These are phyloP conservation scores for Dendrocopos noguchii DNA, from an alignment of 2,113 vertebrate genomes.

Conservation along the genomic window DNA sequence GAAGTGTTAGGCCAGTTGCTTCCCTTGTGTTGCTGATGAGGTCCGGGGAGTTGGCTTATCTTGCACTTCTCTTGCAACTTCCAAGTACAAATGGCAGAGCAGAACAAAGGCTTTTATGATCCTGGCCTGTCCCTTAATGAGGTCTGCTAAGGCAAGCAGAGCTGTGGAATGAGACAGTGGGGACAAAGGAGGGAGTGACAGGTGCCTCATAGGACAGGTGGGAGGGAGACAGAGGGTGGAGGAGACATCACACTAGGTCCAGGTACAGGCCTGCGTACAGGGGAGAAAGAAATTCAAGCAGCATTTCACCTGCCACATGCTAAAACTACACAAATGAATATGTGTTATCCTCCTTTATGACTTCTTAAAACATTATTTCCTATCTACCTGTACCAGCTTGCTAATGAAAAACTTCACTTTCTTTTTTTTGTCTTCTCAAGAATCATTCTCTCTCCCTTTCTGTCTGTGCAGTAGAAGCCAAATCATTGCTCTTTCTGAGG, in stretches of 20 bases:
- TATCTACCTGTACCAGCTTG: not conserved
- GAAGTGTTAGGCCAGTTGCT: not conserved
- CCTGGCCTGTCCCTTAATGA: not conserved
- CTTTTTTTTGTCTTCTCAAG: not conserved
- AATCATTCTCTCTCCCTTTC: not conserved
- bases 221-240: accelerated
- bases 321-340: not conserved
- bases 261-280: accelerated
- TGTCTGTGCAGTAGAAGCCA: not conserved
- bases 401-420: not conserved
- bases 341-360: accelerated
- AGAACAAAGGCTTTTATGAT: not conserved
- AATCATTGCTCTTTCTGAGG: not conserved
- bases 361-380: not conserved
- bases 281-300: not conserved
- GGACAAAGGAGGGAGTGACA: not conserved
- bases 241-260: not conserved
- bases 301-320: not conserved
- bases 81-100: not conserved
- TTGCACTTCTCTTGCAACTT: not conserved
- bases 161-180: not conserved
- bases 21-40: not conserved
- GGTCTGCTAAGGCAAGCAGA: not conserved
- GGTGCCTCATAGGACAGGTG: accelerated
- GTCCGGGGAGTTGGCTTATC: not conserved